Evolutionary conservation across 2,888 invertebrate species (phyloP).

Genomic region (Agrotis clavis): DNA sequence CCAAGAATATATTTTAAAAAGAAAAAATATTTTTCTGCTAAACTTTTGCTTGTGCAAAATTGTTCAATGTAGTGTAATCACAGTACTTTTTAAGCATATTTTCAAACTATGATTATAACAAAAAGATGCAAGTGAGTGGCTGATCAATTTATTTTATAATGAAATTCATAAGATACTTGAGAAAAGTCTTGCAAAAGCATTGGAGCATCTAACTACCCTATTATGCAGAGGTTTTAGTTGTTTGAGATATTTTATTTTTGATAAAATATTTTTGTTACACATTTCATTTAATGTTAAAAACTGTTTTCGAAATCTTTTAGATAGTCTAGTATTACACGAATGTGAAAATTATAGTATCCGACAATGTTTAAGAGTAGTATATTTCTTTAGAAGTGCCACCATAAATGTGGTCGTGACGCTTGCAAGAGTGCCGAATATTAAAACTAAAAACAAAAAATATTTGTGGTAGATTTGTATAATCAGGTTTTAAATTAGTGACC

Average conservation of each 20-base stretch:
- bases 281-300: background rate
- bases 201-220: constrained; percentile 26
- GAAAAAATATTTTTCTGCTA: too few relatives aligned
- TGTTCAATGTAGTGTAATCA: constrained; percentile 47
- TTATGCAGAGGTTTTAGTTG: background rate
- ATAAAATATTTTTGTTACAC: background rate
- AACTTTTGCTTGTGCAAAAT: constrained; percentile 14
- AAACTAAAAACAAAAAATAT: too few relatives aligned
- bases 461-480: too few relatives aligned
- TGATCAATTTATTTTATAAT: constrained; percentile 54
- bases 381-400: too few relatives aligned
- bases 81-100: constrained; percentile 45
- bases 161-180: constrained; percentile 56
- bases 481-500: too few relatives aligned
- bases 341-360: background rate
- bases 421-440: too few relatives aligned
- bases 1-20: too few relatives aligned
- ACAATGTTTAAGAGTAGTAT: background rate
- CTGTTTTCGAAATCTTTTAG: background rate
- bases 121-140: constrained; percentile 26
- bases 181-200: constrained; percentile 26
- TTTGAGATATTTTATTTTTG: background rate
- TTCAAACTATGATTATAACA: constrained; percentile 34
- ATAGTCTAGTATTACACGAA: background rate
- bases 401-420: too few relatives aligned